phyloP scores from a whole-genome alignment of 2,888 invertebrate species.

The Xestia rhomboidea region DNA sequence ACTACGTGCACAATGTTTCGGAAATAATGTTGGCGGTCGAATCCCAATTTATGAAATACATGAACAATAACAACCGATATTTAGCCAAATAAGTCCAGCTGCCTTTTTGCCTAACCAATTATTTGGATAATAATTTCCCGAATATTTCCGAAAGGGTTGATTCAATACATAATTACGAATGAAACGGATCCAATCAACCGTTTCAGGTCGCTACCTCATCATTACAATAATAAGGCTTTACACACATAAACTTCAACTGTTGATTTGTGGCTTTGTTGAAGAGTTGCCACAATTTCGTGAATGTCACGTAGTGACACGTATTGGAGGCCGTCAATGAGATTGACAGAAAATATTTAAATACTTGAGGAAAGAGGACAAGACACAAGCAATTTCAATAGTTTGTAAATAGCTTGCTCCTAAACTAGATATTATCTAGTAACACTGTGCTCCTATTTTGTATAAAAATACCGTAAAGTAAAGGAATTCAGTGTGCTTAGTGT shows the following conservation, averaged over 20 bases:
- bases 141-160: constrained; percentile 14
- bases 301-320: not conserved
- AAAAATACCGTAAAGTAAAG: not conserved
- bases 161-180: constrained; percentile 33
- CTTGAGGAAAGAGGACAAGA: not conserved
- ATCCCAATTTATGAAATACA: constrained; percentile 6
- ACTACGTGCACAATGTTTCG: constrained; percentile 21
- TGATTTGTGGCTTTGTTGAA: constrained; percentile 5
- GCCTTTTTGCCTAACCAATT: constrained; percentile 29
- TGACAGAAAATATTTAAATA: constrained; percentile 1
- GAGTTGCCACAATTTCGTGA: not conserved
- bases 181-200: constrained; percentile 37
- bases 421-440: not conserved
- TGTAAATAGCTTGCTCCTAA: not conserved
- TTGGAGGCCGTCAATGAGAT: not conserved
- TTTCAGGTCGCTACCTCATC: constrained; percentile 7
- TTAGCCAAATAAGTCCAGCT: constrained; percentile 12
- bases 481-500: not conserved
- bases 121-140: constrained; percentile 24
- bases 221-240: constrained; percentile 7
- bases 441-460: not conserved
- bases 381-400: not conserved
- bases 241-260: not conserved
- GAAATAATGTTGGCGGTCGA: constrained; percentile 31
- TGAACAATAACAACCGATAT: constrained; percentile 25